phyloP scores from a whole-genome alignment of 1,140 invertebrate species.

The Zaprionus nigranus region DNA sequence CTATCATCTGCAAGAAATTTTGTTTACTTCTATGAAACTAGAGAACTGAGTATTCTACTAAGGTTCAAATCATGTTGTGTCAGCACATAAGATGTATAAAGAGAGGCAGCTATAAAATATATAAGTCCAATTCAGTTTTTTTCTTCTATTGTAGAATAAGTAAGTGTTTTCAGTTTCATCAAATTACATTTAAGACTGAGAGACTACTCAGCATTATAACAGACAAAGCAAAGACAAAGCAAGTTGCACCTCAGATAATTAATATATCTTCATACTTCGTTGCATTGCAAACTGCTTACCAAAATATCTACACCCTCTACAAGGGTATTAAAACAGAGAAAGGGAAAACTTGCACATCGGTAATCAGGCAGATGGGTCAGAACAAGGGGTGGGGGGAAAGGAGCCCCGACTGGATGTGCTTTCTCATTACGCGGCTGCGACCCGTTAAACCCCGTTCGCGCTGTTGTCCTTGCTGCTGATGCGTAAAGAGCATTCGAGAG shows the following conservation, averaged over 20 bases:
- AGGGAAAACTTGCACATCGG: not conserved
- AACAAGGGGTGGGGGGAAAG: not conserved
- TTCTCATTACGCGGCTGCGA: conserved; percentile 6
- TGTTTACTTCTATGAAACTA: too few relatives aligned
- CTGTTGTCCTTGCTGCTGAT: conserved; percentile 12
- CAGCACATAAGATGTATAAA: too few relatives aligned
- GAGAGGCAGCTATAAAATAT: too few relatives aligned
- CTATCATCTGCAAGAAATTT: too few relatives aligned
- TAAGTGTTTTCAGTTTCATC: not conserved
- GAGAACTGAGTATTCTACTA: too few relatives aligned
- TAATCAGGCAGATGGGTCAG: conserved; percentile 1
- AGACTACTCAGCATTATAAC: not conserved
- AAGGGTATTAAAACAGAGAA: not conserved
- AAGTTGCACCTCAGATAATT: not conserved
- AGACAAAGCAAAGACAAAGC: not conserved
- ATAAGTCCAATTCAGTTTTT: too few relatives aligned
- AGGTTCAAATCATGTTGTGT: too few relatives aligned
- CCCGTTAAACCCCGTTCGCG: conserved; percentile 1
- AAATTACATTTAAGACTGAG: not conserved
- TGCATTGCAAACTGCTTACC: not conserved
- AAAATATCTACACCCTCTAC: not conserved
- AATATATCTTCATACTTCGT: not conserved
- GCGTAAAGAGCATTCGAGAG: conserved; percentile 5
- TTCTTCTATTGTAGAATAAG: too few relatives aligned
- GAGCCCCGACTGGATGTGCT: conserved; percentile 2